phyloP scores from a whole-genome alignment of 2,797 vertebrate species.

The Tolypeutes matacus region DNA sequence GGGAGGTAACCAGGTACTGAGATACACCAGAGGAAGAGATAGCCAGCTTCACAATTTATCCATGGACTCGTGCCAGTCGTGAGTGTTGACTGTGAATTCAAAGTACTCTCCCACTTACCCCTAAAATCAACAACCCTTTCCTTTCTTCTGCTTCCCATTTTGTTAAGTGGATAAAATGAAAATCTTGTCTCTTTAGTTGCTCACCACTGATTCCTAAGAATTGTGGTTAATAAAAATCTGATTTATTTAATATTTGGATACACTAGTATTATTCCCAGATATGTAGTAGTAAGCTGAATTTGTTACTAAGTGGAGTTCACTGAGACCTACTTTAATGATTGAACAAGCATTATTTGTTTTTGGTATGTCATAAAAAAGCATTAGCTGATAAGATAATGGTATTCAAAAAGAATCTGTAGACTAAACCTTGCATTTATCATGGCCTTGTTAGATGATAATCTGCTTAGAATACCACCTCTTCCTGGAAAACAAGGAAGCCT shows the following conservation, averaged over 20 bases:
- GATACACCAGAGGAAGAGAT: neutral
- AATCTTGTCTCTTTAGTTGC: neutral
- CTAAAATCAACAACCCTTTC: neutral
- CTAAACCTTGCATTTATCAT: neutral
- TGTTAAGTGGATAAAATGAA: neutral
- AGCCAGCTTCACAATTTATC: neutral
- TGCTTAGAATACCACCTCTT: constrained; percentile 51
- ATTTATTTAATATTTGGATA: neutral
- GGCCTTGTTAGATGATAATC: neutral
- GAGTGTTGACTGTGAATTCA: neutral
- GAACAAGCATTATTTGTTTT: neutral
- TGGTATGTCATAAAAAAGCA: neutral
- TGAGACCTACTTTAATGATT: constrained; percentile 5
- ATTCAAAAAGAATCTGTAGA: constrained; percentile 52
- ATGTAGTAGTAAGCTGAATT: neutral
- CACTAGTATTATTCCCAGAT: neutral
- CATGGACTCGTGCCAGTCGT: neutral
- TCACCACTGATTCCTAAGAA: neutral
- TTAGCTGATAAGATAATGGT: neutral
- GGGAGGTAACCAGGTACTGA: neutral
- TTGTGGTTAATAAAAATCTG: neutral
- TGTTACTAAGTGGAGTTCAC: neutral
- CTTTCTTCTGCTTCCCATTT: neutral
- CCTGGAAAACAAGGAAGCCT: constrained; percentile 35
- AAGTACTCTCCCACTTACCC: neutral